A percentile compares a stretch with the other conserved stretches of the same genome.
Evolutionary conservation across 2,888 invertebrate genomes (phyloP).

Genomic region (Tipula helvola): DNA sequence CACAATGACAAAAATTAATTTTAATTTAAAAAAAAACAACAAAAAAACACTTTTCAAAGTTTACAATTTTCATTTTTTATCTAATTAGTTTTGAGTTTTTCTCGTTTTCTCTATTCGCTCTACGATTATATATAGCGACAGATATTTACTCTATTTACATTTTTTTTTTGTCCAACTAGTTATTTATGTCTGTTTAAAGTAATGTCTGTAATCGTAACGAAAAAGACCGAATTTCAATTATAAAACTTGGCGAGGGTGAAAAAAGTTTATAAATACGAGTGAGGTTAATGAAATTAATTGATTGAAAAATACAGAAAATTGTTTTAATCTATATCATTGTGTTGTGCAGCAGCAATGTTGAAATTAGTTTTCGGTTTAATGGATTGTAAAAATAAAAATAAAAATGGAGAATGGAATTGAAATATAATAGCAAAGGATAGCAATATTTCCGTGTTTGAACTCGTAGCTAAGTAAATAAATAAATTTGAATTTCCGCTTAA

Average conservation of each 20-base stretch:
- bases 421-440: background rate
- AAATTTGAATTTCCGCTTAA: too few species aligned
- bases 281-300: constrained; percentile 4
- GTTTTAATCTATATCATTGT: background rate
- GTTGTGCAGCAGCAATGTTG: background rate
- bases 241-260: background rate
- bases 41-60: background rate
- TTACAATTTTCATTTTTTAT: background rate
- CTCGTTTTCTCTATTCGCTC: background rate
- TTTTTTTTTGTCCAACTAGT: background rate
- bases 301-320: background rate
- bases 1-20: background rate
- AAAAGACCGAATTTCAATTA: background rate
- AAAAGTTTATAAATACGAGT: background rate
- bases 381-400: background rate
- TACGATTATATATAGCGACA: background rate
- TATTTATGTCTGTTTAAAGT: background rate
- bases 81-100: background rate
- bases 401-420: background rate
- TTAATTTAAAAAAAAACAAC: background rate
- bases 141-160: background rate
- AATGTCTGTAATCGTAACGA: background rate
- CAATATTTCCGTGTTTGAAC: too few species aligned
- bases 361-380: background rate
- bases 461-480: too few species aligned